Base-by-base conservation (phyloP, 2,797 vertebrate species). In the Staurois parvus region DNA sequence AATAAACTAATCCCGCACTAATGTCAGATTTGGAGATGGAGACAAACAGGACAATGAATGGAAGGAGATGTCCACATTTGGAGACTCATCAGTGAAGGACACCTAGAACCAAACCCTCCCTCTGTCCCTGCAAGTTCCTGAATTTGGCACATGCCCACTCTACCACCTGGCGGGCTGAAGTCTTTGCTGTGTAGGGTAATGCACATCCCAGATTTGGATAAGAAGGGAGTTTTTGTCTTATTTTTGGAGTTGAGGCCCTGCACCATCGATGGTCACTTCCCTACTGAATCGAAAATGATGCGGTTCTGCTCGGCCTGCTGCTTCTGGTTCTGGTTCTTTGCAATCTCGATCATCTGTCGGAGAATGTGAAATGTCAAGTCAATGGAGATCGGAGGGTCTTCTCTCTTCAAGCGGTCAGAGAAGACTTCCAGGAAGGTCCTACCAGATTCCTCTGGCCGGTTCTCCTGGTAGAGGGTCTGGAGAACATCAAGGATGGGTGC, bases 281-380 rank as follows among this genome's bases (percentile, higher is more conserved):
- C 98, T 89, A 97, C 94, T 72, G 96, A 94, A 87, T 99, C 96
- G 59, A 99, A 92, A 88, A 97, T 91, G 84, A 95, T 94, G 88
- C 96, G 97, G 93, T 99, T 99, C 88, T 95, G 90, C 87, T 94
- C 94, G 1, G 97, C 97, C 85, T 95, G 97, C 90, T 96, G 95
- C 68, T 94, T 93, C 91, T 97, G 96, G 88, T 93, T 97, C 91
- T 98, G 95, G 67, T 92, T 93, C 89, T 96, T 95, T 72, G 96
- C 96, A 91, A 97, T 95, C 85, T 97, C 95, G 89, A 98, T 93
- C 95, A 98, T 97, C 69, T 97, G 96, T 91, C 97, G 92, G 85
- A 99, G 94, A 79, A 99, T 94, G 93, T 98, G 97, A 93, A 98
- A 98, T 81, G 97, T 97, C 90, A 99, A 95, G 93, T 99, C 97